phyloP scores from a whole-genome alignment of 2,113 vertebrate genomes.

The Cynocephalus volans region DNA sequence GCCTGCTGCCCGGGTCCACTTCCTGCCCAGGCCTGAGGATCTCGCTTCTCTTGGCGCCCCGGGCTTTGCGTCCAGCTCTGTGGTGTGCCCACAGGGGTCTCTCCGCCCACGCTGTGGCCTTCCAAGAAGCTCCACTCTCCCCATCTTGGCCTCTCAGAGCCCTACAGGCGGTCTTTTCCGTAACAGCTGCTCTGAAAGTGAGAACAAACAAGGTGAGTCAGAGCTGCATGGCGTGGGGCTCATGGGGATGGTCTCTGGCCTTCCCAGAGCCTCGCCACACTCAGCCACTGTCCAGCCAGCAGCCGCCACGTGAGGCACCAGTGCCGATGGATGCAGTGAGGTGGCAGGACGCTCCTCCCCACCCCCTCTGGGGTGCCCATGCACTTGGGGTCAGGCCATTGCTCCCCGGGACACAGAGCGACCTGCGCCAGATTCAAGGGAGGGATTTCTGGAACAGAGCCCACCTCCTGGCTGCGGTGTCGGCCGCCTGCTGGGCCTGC shows the following conservation, averaged over 20 bases:
- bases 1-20: not conserved
- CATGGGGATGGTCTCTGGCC: not conserved
- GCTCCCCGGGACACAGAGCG: not conserved
- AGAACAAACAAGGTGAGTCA: not conserved
- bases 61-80: not conserved
- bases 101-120: accelerated
- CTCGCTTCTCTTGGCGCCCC: no score
- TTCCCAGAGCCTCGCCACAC: accelerated
- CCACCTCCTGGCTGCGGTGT: slow-evolving; percentile 62
- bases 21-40: accelerated
- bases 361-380: accelerated
- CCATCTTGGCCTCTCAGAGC: not conserved
- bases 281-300: not conserved
- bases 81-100: accelerated
- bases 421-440: not conserved
- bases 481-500: slow-evolving; percentile 56
- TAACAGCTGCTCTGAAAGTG: not conserved
- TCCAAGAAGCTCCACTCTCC: not conserved
- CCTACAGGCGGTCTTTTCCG: accelerated
- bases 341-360: accelerated
- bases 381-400: accelerated
- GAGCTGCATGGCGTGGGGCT: accelerated
- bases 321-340: accelerated
- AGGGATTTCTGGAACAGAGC: slow-evolving; percentile 67
- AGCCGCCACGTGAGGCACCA: accelerated